Base-by-base conservation (phyloP, 2,888 invertebrate species). In the Rugalucina vietnamica region DNA sequence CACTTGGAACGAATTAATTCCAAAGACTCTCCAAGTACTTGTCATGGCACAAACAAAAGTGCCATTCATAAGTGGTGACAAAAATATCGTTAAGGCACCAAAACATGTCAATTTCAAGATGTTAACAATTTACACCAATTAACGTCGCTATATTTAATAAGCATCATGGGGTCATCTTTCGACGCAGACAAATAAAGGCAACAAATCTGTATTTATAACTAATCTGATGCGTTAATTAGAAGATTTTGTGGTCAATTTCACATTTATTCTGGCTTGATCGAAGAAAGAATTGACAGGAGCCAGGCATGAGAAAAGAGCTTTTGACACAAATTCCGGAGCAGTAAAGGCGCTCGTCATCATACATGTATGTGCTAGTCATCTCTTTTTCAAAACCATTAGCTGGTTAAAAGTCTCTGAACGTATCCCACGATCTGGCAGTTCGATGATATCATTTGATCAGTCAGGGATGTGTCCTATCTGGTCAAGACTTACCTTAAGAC, bases 241-340 rank as follows among this genome's bases (percentile, higher is more conserved):
- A 37, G 72, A 72, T 72, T 72, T 72, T 29, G 72, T 49, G 72
- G 72, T 72, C 34, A 72, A 72, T 72, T 72, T 72, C 72, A 72
- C 49, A 43, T 72, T 72, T 72, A 72, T 72, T 29, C 12, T 49
- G 24, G 72, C 39, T 39, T 72, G 72, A 43, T 72, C 21, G 43
- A 37, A 14, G 72, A 39, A 14, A 27, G 49, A 43, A 39, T 39
- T 72, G 72, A 72, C 72, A 43, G 43, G 43, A 43, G 18, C 18
- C 43, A 43, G 43, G 43, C 43, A 43, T 43, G 43, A 8, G 43
- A 8, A 43, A 43, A 60, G 29, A 60, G 10, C 29, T 29, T 8
- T 8, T 10, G 27, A 29, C 29, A 24, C 29, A 21, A 27, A 10
- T 8, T 4, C 60, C 60, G 18, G n/a, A n/a, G n/a, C n/a, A n/a